phyloP scores from a whole-genome alignment of 2,888 invertebrate species.

The Nineta flava region DNA sequence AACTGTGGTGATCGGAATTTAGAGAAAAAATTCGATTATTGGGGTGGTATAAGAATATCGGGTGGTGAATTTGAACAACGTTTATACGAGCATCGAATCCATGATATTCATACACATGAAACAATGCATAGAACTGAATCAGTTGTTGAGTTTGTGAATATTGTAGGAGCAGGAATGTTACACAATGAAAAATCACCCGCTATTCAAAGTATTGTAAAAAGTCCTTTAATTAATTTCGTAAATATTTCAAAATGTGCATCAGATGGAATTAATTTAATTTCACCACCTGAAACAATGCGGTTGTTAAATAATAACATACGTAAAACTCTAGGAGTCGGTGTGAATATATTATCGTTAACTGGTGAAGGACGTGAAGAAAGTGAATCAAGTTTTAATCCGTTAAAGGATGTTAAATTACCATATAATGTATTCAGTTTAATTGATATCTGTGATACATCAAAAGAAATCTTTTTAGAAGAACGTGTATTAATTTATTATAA shows the following conservation, averaged over 20 bases:
- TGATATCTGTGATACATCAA: constrained; percentile 91
- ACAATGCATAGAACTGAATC: constrained; percentile 55
- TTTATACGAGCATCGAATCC: constrained; percentile 63
- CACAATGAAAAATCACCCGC: constrained; percentile 93
- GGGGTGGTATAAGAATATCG: constrained; percentile 94
- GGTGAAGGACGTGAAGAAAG: constrained; percentile 83
- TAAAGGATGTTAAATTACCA: constrained; percentile 67
- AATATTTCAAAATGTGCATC: constrained; percentile 72
- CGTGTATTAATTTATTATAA: constrained; percentile 87
- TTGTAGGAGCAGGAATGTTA: constrained; percentile 85
- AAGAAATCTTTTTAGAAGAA: constrained; percentile 80
- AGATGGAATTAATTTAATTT: constrained; percentile 83
- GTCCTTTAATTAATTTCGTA: constrained; percentile 66
- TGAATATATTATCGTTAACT: constrained; percentile 78
- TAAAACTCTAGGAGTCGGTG: constrained; percentile 75
- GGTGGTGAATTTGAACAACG: constrained; percentile 80
- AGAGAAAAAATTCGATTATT: constrained; percentile 53
- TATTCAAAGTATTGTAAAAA: constrained; percentile 75
- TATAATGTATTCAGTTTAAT: constrained; percentile 87
- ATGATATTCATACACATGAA: constrained; percentile 65
- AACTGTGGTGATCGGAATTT: constrained; percentile 67
- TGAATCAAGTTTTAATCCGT: constrained; percentile 75
- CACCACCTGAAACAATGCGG: constrained; percentile 68
- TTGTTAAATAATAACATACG: constrained; percentile 58
- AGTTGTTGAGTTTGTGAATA: constrained; percentile 60